Percentiles rank a stretch among this genome's conserved stretches.
Conservation (phyloP, 2,797 vertebrate genomes). For the Gastrophryne carolinensis region DNA sequence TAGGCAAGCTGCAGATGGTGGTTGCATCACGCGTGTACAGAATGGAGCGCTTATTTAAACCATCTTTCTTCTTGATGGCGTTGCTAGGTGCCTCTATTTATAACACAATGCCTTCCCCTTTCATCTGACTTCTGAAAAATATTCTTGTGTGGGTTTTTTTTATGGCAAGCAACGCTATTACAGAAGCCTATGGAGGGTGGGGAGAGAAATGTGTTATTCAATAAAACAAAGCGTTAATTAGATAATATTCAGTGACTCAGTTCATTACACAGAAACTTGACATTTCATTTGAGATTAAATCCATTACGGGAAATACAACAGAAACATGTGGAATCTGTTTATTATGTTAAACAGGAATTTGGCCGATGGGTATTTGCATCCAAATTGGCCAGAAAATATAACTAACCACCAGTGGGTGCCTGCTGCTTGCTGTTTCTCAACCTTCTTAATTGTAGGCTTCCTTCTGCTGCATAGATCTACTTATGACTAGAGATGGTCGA, state of each 20-base stretch:
- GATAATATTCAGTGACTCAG: constrained; percentile 5
- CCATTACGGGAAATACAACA: not conserved
- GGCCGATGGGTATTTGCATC: too few relatives aligned
- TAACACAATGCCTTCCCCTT: not conserved
- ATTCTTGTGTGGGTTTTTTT: constrained; percentile 10
- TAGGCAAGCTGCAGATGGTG: not conserved
- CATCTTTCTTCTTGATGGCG: not conserved
- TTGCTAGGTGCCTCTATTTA: not conserved
- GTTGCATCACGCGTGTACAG: not conserved
- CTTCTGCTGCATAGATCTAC: too few relatives aligned
- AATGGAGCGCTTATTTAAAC: not conserved
- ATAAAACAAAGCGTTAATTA: not conserved
- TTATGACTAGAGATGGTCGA: too few relatives aligned
- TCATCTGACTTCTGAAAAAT: not conserved
- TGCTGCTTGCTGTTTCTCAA: too few relatives aligned
- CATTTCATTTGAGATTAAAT: not conserved
- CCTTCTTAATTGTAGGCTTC: too few relatives aligned
- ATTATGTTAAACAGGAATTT: too few relatives aligned
- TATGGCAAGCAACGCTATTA: not conserved
- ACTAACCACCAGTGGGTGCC: too few relatives aligned
- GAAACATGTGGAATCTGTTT: not conserved
- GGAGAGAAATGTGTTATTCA: not conserved
- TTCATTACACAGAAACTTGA: not conserved
- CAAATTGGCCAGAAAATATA: too few relatives aligned
- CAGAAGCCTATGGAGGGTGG: not conserved